A percentile compares a stretch with the other conserved stretches of the same genome.
These are phyloP conservation scores for Dolichallabes microphthalmus DNA, from an alignment of 2,113 vertebrate genomes.

Conservation along the genomic window DNA sequence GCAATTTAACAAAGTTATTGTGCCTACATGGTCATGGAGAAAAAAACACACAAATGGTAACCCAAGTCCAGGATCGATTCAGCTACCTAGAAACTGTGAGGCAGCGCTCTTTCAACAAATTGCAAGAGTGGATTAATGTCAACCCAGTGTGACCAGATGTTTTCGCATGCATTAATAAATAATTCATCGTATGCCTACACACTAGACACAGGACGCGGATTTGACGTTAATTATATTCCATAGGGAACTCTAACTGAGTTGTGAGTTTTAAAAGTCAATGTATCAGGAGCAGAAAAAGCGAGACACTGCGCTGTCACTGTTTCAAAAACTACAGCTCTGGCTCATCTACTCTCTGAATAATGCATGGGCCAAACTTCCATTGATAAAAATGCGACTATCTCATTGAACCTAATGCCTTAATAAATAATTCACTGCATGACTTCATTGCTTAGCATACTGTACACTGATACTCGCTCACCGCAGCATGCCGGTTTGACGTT, in stretches of 20 bases:
- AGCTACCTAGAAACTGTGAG: background rate
- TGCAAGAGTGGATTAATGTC: constrained; percentile 34
- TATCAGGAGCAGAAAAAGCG: constrained; percentile 8
- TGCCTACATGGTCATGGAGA: background rate
- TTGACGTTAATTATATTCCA: constrained; percentile 39
- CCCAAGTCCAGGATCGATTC: background rate
- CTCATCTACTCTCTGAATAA: constrained; percentile 10
- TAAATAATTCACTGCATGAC: constrained; percentile 44
- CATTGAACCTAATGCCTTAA: constrained; percentile 20
- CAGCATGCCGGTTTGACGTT: constrained; percentile 1
- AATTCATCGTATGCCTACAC: constrained; percentile 36
- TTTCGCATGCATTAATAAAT: constrained; percentile 38
- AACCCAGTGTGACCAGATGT: constrained; percentile 27
- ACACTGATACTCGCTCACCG: background rate
- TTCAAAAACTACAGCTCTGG: background rate
- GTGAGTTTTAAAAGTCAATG: constrained; percentile 31
- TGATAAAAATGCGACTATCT: constrained; percentile 14
- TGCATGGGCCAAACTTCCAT: constrained; percentile 20
- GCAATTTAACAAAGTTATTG: background rate
- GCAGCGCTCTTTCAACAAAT: constrained; percentile 3
- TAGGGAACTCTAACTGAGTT: constrained; percentile 14
- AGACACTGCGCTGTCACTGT: constrained; percentile 15
- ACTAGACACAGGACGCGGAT: constrained; percentile 3
- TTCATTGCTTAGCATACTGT: constrained; percentile 17
- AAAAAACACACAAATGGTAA: background rate